Evolutionary conservation across 1,140 invertebrate species (phyloP).

Genomic region (Drosophila watanabei): DNA sequence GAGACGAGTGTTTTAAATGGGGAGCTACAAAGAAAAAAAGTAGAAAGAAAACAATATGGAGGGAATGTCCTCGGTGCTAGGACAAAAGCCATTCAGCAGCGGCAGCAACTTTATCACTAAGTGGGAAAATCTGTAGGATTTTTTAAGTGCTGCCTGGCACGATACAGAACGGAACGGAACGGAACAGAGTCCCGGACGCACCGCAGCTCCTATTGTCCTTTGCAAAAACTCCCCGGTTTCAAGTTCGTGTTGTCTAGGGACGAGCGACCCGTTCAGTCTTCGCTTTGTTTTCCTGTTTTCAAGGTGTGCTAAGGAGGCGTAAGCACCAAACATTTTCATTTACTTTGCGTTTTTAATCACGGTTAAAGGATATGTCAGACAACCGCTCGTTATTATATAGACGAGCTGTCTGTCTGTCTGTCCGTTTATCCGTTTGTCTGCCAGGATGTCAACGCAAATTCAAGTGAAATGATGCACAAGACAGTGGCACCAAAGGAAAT

Average conservation of each 20-base stretch:
- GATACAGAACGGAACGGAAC: neutral
- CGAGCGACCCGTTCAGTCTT: constrained; percentile 26
- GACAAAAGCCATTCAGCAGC: constrained; percentile 67
- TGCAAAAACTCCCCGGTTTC: constrained; percentile 40
- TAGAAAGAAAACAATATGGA: neutral
- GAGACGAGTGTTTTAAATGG: constrained; percentile 61
- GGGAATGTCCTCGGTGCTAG: constrained; percentile 41
- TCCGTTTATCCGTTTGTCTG: constrained; percentile 26
- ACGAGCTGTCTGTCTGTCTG: constrained; percentile 35
- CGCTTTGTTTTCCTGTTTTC: constrained; percentile 69
- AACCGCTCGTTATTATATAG: constrained; percentile 64
- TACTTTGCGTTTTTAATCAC: constrained; percentile 82
- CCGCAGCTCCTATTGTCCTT: constrained; percentile 63
- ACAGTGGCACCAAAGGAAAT: constrained; percentile 29
- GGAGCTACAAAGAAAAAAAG: constrained; percentile 27
- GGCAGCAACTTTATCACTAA: constrained; percentile 76
- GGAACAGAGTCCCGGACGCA: constrained; percentile 9
- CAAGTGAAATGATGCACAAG: constrained; percentile 80
- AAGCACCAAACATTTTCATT: constrained; percentile 83
- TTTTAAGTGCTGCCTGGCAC: constrained; percentile 70
- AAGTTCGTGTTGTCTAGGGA: constrained; percentile 57
- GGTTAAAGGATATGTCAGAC: constrained; percentile 80
- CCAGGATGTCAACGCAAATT: constrained; percentile 80
- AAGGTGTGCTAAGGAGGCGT: constrained; percentile 83
- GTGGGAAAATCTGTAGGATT: constrained; percentile 82